Base-by-base conservation (phyloP, 1,140 invertebrate species). In the Leptinotarsa undecemlineata region DNA sequence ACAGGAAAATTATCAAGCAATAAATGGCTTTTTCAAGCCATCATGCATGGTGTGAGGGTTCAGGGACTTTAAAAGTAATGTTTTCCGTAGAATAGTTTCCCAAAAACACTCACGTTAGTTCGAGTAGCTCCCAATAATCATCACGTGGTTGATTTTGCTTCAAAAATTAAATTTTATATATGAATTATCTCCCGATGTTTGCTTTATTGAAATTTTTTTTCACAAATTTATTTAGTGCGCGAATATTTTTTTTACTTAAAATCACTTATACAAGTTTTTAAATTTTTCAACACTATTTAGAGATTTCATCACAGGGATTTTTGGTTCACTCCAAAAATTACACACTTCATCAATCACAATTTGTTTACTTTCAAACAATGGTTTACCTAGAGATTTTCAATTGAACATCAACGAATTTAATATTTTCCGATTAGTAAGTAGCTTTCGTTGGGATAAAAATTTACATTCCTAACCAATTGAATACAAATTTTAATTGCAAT, bases 391-490 rank as follows among this genome's bases (percentile, higher is more conserved):
- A 51, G 48, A 51, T 51, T 51, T 66, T 15, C 20, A 15, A 66
- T 66, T 66, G 63, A 14, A 66, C 63, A 66, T 66, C 63, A 66
- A 66, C 19, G 20, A 66, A n/a, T 3, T 33, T n/a, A 66, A 3
- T 23, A 66, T n/a, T 66, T 66, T n/a, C 4, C 26, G 26, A 66
- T 66, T 66, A 66, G 63, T 66, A 23, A 19, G 63, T 66, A 66
- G 26, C 26, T 66, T 66, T 23, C 14, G 15, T 23, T 66, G 26
- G 26, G 63, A 66, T 5, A 66, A 66, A 66, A 66, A 51, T 51
- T 51, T 13, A 51, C 48, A 0, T 51, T 26, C 23, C 4, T 26
- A 13, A 13, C 17, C 48, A 51, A 51, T 51, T 51, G 48, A 51
- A 51, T 51, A 51, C 15, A 51, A 15, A 17, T 51, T 51, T 51